Base-by-base conservation (phyloP, 2,888 invertebrate genomes). In the Erpobdella octoculata region DNA sequence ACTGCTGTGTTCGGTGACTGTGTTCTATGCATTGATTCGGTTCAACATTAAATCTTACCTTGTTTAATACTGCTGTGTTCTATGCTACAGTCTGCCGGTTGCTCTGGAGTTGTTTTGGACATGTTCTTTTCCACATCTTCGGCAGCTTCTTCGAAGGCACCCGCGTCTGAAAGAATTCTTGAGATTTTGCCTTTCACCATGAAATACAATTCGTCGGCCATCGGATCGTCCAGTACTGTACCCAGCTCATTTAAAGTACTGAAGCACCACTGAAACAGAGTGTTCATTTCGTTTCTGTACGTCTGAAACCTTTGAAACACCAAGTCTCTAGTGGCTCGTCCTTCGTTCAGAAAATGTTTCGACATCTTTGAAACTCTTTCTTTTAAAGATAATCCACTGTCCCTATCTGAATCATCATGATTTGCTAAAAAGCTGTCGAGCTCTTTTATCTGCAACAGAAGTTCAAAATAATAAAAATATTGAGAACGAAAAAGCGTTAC, bases 141-240 rank as follows among this genome's bases (percentile, higher is more conserved):
- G 36, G 71, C 71, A 15, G 73, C 73, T 33, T 73, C 74, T 35
- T 73, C 74, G 28, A 70, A 73, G 21, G 66, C 46, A 0, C 73
- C 72, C 33, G 73, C 61, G 9, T 59, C 67, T 12, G 74, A 73
- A 31, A 74, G 35, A 15, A 74, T 48, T 41, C 74, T 35, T 35
- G 68, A 31, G 59, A 74, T 48, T 48, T 71, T 74, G 25, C 74
- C 72, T 4, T 72, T 66, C 15, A 74, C 70, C 48, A 73, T 33
- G 38, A 67, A 71, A 48, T 58, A 73, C 33, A 74, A 41, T 64
- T 74, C 74, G 25, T 74, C 74, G 1, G 73, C 46, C 41, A 74
- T 38, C 12, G 73, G 31, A 8, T 74, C 74, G 41, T 74, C 74
- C 25, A 74, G 21, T 4, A 74, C 64, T 37, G 67, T 70, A 33